A percentile compares a stretch with the other conserved stretches of the same genome.
Conservation (phyloP, 2,113 vertebrate genomes). For the Micronycteris hirsuta region DNA sequence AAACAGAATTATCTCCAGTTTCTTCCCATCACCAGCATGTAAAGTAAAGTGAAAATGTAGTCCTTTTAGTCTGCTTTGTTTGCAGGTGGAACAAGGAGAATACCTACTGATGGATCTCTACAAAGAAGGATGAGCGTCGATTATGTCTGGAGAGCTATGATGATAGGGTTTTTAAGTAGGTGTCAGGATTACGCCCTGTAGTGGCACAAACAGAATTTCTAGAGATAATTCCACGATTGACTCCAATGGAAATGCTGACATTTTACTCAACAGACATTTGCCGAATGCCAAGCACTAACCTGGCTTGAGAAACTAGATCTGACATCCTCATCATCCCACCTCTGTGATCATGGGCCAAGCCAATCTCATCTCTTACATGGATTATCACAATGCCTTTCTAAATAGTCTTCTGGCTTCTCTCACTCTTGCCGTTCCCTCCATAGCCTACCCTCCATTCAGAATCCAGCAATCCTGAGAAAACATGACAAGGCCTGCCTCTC, state of each 20-base stretch:
- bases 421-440: not conserved
- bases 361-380: not conserved
- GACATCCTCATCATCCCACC: not conserved
- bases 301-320: not conserved
- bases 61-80: not conserved
- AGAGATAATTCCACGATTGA: not conserved
- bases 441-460: not conserved
- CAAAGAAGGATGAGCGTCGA: not conserved
- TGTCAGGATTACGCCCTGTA: not conserved
- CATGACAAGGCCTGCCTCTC: not conserved
- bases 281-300: not conserved
- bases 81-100: not conserved
- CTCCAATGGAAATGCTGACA: not conserved
- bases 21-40: not conserved
- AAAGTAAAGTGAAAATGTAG: not conserved
- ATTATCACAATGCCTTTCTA: not conserved
- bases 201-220: not conserved
- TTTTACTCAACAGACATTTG: not conserved
- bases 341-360: not conserved
- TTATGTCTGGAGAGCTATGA: not conserved
- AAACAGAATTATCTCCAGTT: not conserved
- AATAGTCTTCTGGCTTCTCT: not conserved
- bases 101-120: not conserved
- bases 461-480: not conserved
- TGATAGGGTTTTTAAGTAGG: not conserved